Evolutionary conservation across 2,888 invertebrate species (phyloP).

Genomic region (Drosophila kuntzei): DNA sequence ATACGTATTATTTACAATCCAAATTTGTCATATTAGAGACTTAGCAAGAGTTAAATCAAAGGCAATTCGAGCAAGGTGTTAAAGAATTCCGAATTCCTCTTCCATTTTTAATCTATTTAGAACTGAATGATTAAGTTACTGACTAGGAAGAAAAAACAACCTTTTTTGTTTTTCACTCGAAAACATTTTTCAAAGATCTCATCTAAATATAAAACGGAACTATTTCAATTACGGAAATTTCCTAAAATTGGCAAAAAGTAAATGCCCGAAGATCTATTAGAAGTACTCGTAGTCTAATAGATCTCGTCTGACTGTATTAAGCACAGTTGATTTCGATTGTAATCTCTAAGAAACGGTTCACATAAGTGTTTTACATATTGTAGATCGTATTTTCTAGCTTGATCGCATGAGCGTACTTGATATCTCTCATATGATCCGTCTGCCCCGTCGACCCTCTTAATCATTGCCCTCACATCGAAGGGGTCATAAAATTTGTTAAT

Average conservation of each 20-base stretch:
- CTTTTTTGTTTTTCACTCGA: neutral
- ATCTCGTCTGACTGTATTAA: slow-evolving; percentile 1
- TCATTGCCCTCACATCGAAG: slow-evolving; percentile 64
- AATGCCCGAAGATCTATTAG: neutral
- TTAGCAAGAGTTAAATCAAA: slow-evolving; percentile 11
- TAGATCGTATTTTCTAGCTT: neutral
- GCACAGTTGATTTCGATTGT: neutral
- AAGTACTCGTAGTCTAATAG: neutral
- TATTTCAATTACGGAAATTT: neutral
- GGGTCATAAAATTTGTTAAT: slow-evolving; percentile 69
- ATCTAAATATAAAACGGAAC: neutral
- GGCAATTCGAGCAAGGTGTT: neutral
- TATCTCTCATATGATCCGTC: slow-evolving; percentile 9
- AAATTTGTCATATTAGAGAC: slow-evolving; percentile 20
- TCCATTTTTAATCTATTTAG: neutral
- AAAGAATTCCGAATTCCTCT: neutral
- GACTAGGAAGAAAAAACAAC: neutral
- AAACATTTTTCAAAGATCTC: neutral
- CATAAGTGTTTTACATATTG: slow-evolving; percentile 5
- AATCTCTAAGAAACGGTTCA: slow-evolving; percentile 14
- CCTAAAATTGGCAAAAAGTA: neutral
- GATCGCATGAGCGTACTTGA: slow-evolving; percentile 5
- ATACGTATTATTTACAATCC: slow-evolving; percentile 28
- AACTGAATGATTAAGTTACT: neutral
- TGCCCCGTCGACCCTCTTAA: slow-evolving; percentile 32